These are phyloP conservation scores for Lepus oiostolus DNA, from an alignment of 2,797 vertebrate species.

Conservation along the genomic window DNA sequence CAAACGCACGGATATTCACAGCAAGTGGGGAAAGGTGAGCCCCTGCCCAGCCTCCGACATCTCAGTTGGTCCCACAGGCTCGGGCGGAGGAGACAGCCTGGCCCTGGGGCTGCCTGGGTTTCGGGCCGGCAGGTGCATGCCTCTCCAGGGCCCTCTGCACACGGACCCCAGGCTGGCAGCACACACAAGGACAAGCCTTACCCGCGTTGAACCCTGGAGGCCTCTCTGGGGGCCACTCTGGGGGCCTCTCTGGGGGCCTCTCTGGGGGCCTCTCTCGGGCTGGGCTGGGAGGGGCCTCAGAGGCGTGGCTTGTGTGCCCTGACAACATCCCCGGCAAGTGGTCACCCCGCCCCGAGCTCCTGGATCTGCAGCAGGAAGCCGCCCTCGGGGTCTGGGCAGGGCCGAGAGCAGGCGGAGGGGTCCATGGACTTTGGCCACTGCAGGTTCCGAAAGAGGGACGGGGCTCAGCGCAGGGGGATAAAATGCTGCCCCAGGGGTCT, in stretches of 20 bases:
- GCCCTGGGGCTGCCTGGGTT: neutral
- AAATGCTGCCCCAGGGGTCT: neutral
- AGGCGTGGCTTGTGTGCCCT: neutral
- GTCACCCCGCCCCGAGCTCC: neutral
- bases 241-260: neutral
- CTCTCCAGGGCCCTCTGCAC: accelerated
- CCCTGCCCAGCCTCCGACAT: neutral
- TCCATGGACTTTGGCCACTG: neutral
- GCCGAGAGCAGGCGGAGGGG: too few species aligned
- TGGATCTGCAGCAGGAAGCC: too few species aligned
- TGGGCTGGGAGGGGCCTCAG: neutral
- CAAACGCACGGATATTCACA: slow-evolving; percentile 25
- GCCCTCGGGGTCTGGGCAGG: neutral
- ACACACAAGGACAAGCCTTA: too few species aligned
- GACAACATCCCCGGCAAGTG: neutral
- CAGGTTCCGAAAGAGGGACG: neutral
- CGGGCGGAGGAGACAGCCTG: neutral
- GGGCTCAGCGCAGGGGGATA: too few species aligned
- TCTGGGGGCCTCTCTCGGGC: neutral
- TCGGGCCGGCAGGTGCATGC: accelerated
- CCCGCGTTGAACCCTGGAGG: too few species aligned
- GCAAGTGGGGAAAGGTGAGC: slow-evolving; percentile 54
- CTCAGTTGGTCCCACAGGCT: neutral
- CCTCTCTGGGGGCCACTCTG: neutral
- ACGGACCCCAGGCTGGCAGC: neutral